Evolutionary conservation across 2,797 vertebrate genomes (phyloP), one percentile per base, ranked within the genome.

Genomic region (Acrossocheilus wenchowensis): DNA sequence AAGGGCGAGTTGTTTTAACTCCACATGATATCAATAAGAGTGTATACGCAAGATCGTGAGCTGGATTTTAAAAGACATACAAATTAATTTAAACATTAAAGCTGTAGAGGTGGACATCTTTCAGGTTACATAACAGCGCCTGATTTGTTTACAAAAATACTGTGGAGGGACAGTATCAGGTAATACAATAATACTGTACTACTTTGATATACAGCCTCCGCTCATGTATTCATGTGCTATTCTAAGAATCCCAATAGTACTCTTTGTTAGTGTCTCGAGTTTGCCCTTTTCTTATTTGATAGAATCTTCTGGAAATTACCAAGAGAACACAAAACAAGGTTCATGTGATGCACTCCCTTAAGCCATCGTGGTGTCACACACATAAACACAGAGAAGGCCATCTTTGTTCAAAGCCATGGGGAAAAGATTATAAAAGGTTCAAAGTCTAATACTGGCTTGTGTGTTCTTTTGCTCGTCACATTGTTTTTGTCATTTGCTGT

Each of bases 351-450:
- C n/a, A 2, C 9, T 43, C 54, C 79, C 60, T 85, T 23, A 74
- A 87, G 74, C 78, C 54, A 81, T 43, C 10, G 19, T 12, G 87
- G 86, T 88, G 83, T 64, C 66, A 81, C 87, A 86, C 60, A 64
- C 57, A 80, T 43, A 87, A 84, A 89, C 81, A 78, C 81, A 87
- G 89, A 87, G 79, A 91, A 90, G 90, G 88, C 89, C 80, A 78
- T 88, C 87, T 87, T 88, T 86, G 81, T 87, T 87, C 68, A 60
- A 78, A 85, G 50, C 84, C 90, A 87, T 82, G 4, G 87, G 54
- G 73, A 72, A 48, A 71, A 66, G 48, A 81, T 57, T 75, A 57
- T 48, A 30, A 14, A 87, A 77, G 39, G 50, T 75, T 45, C 12
- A 77, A 82, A 54, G 81, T 34, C 54, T 85, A 66, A 82, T 77